Evolutionary conservation across 2,113 vertebrate species (phyloP), one percentile per base, ranked within the genome.

Genomic region (Heloderma charlesbogerti): DNA sequence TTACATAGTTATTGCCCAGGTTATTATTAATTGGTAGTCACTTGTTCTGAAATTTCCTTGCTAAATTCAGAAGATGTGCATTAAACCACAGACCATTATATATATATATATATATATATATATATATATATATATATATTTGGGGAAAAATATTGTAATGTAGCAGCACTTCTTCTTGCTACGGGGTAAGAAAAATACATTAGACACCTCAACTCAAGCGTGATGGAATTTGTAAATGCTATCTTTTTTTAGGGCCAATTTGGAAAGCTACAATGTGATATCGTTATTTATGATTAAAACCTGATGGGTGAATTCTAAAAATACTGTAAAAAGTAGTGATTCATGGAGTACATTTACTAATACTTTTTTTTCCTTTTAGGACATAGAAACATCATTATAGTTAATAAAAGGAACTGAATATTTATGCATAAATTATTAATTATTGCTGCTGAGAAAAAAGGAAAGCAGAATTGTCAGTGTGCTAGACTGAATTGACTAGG

Each of bases 191-290:
- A 67, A 13, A 89, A 85, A 0, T 74, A 0, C 10, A 66, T 51
- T 86, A 87, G 5, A 89, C 31, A 66, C 3, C 74, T 69, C 88
- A 74, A 86, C 9, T 9, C 6, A 31, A 87, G 13, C 77, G 1
- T 4, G 3, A 22, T 86, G 15, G 0, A n/a, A 87, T 90, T 86
- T 90, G 12, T 22, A 86, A 92, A 88, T 27, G 34, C 85, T n/a
- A 86, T 89, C 22, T 54, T 89, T 89, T 51, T 40, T 83, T 4
- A 6, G 34, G 31, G 84, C 3, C 90, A 93, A 90, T 83, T 2
- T 3, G 89, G 48, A 7, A 91, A 83, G 2, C 67, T 86, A 77
- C 74, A 75, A 79, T 34, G 0, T 8, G 67, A 90, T 1, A 1
- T 60, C 31, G 85, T 45, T 16, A 72, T 8, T 34, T 79, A 2